These are phyloP conservation scores for Arrhopalites spinosus DNA, from an alignment of 2,888 invertebrate species.

Conservation along the genomic window DNA sequence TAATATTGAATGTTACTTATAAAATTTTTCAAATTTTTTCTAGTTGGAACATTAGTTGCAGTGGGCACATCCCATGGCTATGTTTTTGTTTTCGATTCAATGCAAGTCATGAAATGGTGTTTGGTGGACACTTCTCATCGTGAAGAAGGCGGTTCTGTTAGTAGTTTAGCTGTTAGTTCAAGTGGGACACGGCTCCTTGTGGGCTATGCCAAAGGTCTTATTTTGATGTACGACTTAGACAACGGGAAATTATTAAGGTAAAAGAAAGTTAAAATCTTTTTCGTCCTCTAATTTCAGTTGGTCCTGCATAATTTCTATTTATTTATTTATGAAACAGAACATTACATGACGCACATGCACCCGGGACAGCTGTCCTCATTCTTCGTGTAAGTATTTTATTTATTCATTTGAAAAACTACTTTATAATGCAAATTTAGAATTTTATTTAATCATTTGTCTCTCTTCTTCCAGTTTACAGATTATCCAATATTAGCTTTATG, in stretches of 20 bases:
- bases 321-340: constrained; percentile 61
- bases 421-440: not conserved
- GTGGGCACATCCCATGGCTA: constrained; percentile 94
- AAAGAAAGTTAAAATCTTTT: not conserved
- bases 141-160: constrained; percentile 66
- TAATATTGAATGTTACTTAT: too few species aligned
- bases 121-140: constrained; percentile 64
- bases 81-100: constrained; percentile 80
- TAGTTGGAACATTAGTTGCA: constrained; percentile 72
- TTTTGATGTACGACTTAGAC: constrained; percentile 83
- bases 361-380: constrained; percentile 81
- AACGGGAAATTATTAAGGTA: constrained; percentile 72
- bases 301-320: not conserved
- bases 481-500: constrained; percentile 75
- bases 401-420: not conserved
- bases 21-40: too few species aligned
- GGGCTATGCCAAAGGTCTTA: constrained; percentile 79
- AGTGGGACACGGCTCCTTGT: constrained; percentile 84
- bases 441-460: too few species aligned
- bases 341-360: constrained; percentile 79
- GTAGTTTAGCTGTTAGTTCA: constrained; percentile 77
- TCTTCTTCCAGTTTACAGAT: constrained; percentile 69
- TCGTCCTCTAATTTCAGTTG: not conserved
- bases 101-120: constrained; percentile 89
- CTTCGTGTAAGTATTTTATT: constrained; percentile 62